Conservation (phyloP, 1,140 invertebrate species). For the Chymomyza costata region DNA sequence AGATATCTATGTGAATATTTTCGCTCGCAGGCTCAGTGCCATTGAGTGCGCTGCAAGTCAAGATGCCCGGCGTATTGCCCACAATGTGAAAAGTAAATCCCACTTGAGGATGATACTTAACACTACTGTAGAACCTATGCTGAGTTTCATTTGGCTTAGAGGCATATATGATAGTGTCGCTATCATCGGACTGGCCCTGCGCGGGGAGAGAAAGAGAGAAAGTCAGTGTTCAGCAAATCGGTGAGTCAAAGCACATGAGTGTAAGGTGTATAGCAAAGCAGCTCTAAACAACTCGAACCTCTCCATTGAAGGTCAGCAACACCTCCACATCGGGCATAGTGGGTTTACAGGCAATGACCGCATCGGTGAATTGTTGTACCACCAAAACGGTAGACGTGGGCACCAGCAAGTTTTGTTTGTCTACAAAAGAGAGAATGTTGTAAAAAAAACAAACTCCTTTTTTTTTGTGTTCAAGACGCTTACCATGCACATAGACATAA, state of each 20-base stretch:
- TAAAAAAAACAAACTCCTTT: neutral
- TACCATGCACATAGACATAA: slow-evolving; percentile 83
- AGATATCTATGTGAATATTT: slow-evolving; percentile 7
- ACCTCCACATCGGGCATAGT: slow-evolving; percentile 81
- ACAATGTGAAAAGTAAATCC: slow-evolving; percentile 42
- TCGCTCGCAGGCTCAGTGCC: neutral
- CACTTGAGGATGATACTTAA: slow-evolving; percentile 28
- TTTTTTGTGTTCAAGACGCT: slow-evolving; percentile 42
- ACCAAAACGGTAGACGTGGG: slow-evolving; percentile 68
- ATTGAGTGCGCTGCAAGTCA: slow-evolving; percentile 5
- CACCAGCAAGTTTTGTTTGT: slow-evolving; percentile 77
- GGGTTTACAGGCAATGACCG: slow-evolving; percentile 82
- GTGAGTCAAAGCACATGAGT: too few species aligned
- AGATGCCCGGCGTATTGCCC: slow-evolving; percentile 9
- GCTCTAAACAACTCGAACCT: slow-evolving; percentile 35
- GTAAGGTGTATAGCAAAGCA: neutral
- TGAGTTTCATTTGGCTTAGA: slow-evolving; percentile 8
- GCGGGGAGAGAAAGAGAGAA: neutral
- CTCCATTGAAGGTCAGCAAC: slow-evolving; percentile 74
- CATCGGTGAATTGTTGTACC: slow-evolving; percentile 73
- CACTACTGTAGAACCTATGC: slow-evolving; percentile 25
- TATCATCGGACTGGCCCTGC: slow-evolving; percentile 6
- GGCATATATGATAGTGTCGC: slow-evolving; percentile 22
- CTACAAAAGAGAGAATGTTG: slow-evolving; percentile 64
- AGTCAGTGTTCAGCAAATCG: neutral